Evolutionary conservation across 2,888 invertebrate genomes (phyloP), one percentile per base, ranked within the genome.

Genomic region (Bellardia bayeri): DNA sequence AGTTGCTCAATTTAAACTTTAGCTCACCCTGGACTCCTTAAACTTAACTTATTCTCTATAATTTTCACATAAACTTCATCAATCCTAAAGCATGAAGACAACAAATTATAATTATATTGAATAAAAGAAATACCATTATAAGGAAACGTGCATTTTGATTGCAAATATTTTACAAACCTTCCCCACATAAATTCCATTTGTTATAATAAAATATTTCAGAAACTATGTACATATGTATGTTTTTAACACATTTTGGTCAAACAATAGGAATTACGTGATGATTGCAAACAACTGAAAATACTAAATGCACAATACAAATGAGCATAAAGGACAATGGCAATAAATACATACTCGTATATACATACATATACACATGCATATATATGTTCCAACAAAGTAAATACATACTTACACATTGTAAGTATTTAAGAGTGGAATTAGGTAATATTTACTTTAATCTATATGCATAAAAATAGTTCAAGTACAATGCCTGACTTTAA

Each of bases 191-290:
- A 56, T 56, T 13, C 33, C 33, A n/a, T 13, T 13, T 11, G 61
- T 2, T 13, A 61, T 13, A 61, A 61, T 61, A 5, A 13, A 61
- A 61, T 30, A 61, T 61, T 61, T 42, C 11, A 66, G 23, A 23
- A 66, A 4, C 42, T 23, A n/a, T 23, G 23, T 23, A 23, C 23
- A 23, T 23, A 23, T 23, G 23, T 23, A 23, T 23, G 16, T 42
- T 5, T 66, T 11, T 11, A 61, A 61, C 2, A 33, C 33, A 68
- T 66, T 76, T 76, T 40, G 13, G 16, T 54, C 42, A 30, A 78
- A 68, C 68, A 78, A 66, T 58, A 40, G 4, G n/a, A 9, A 56
- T 45, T 68, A 78, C 68, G 66, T 68, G 42, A 64, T 66, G 54
- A 56, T 78, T 30, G 30, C 6, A 68, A 37, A 45, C 30, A 49